Percentiles rank a stretch among this genome's conserved stretches.
These are phyloP conservation scores for Panorpa germanica DNA, from an alignment of 2,888 invertebrate genomes.

Conservation along the genomic window DNA sequence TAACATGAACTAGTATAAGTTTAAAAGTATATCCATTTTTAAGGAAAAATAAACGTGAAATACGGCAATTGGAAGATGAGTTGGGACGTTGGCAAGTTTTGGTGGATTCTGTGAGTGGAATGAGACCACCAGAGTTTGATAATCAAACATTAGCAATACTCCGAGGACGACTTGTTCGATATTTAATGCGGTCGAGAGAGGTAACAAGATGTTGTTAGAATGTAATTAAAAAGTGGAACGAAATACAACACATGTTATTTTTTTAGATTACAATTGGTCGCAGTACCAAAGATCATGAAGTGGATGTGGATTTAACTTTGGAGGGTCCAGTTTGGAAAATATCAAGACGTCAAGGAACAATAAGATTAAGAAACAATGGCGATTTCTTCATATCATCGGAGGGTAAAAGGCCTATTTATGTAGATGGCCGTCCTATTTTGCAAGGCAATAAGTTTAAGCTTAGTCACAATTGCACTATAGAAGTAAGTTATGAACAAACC, in stretches of 20 bases:
- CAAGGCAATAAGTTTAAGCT: slow-evolving; percentile 78
- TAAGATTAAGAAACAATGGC: slow-evolving; percentile 75
- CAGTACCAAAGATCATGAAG: slow-evolving; percentile 67
- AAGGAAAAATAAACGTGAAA: slow-evolving; percentile 64
- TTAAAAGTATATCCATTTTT: slow-evolving; percentile 10
- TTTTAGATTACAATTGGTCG: slow-evolving; percentile 76
- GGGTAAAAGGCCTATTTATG: slow-evolving; percentile 84
- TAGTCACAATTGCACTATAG: slow-evolving; percentile 85
- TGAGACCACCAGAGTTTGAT: slow-evolving; percentile 75
- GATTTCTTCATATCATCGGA: slow-evolving; percentile 92
- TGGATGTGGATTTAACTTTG: slow-evolving; percentile 83
- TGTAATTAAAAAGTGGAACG: slow-evolving; percentile 1
- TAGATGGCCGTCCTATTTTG: slow-evolving; percentile 81
- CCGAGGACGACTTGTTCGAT: slow-evolving; percentile 77
- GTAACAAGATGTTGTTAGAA: slow-evolving; percentile 19
- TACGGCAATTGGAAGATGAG: slow-evolving; percentile 76
- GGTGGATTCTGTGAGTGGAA: slow-evolving; percentile 76
- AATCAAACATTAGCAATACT: slow-evolving; percentile 85
- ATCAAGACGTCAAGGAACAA: slow-evolving; percentile 81
- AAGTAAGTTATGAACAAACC: slow-evolving; percentile 32
- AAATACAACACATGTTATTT: slow-evolving; percentile 7
- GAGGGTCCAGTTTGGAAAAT: slow-evolving; percentile 93
- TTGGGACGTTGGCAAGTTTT: slow-evolving; percentile 80
- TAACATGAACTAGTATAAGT: too few species aligned
- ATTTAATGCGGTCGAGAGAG: slow-evolving; percentile 86